Conservation (phyloP, 2,888 invertebrate species). For the Notodonta dromedarius region DNA sequence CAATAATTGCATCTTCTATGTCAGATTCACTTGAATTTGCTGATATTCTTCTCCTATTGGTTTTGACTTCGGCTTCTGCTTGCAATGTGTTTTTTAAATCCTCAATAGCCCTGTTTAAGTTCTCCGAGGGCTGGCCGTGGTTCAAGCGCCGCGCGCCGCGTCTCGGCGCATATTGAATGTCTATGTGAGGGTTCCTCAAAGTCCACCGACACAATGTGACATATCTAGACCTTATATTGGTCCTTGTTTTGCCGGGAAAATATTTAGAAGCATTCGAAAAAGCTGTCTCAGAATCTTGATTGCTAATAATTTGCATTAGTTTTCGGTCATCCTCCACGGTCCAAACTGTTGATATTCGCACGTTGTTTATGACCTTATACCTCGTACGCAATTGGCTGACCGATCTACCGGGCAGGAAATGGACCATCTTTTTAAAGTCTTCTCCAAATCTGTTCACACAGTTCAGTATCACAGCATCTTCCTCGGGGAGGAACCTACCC, state of each 20-base stretch:
- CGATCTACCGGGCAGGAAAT: conserved; percentile 86
- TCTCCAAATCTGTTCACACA: conserved; percentile 85
- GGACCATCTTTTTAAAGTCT: conserved; percentile 84
- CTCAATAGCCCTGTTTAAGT: conserved; percentile 64
- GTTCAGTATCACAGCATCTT: conserved; percentile 87
- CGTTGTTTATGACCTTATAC: conserved; percentile 78
- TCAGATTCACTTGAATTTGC: conserved; percentile 50
- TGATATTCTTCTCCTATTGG: conserved; percentile 45
- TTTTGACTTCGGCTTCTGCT: conserved; percentile 47
- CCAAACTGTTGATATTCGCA: conserved; percentile 81
- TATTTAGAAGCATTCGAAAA: conserved; percentile 75
- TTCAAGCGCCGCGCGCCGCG: conserved; percentile 58
- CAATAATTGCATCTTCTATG: conserved; percentile 64
- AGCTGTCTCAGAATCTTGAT: conserved; percentile 64
- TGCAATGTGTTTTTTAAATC: conserved; percentile 64
- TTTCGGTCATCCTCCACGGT: conserved; percentile 85
- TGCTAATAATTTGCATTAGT: conserved; percentile 81
- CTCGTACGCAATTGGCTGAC: conserved; percentile 85
- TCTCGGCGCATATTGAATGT: conserved; percentile 67
- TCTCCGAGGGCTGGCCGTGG: conserved; percentile 53
- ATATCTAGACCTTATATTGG: conserved; percentile 85
- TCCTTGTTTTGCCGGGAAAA: conserved; percentile 83
- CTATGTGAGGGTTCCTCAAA: conserved; percentile 69
- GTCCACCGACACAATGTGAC: conserved; percentile 80
- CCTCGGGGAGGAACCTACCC: conserved; percentile 86